Conservation (phyloP, 2,113 vertebrate genomes). For the Etheostoma cragini region DNA sequence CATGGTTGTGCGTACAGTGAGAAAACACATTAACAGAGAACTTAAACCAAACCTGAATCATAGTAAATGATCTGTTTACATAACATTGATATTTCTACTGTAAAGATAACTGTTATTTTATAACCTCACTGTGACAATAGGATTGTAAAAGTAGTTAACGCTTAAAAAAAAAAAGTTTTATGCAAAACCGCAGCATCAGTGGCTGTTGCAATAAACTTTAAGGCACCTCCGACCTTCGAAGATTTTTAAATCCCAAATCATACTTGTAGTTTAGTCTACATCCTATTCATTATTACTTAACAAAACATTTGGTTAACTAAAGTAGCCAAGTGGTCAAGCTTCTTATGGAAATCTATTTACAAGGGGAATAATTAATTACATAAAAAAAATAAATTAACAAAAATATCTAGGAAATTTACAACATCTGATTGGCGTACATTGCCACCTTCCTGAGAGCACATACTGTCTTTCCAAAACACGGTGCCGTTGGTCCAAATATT, state of each 20-base stretch:
- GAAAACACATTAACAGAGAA: not conserved
- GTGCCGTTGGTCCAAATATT: not conserved
- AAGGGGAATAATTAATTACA: constrained; percentile 57
- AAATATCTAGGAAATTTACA: constrained; percentile 46
- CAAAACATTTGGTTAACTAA: constrained; percentile 34
- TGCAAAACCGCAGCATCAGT: not conserved
- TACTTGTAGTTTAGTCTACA: constrained; percentile 2
- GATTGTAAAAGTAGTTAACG: not conserved
- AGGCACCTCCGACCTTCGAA: constrained; percentile 4
- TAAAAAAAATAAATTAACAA: constrained; percentile 74
- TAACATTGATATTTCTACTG: not conserved
- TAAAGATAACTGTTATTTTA: not conserved
- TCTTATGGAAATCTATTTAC: constrained; percentile 51
- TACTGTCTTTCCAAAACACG: not conserved
- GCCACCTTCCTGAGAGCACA: constrained; percentile 59
- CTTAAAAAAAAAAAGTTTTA: not conserved
- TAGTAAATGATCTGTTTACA: not conserved
- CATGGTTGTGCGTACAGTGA: not conserved
- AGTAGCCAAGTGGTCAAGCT: constrained; percentile 35
- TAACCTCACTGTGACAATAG: not conserved
- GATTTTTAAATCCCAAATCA: not conserved
- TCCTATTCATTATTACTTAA: constrained; percentile 1
- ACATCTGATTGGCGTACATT: not conserved
- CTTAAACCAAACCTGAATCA: not conserved
- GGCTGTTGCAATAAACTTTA: not conserved